Percentiles rank a stretch among this genome's conserved stretches.
These are phyloP conservation scores for Scaptomyza reducta DNA, from an alignment of 2,888 invertebrate species.

Conservation along the genomic window DNA sequence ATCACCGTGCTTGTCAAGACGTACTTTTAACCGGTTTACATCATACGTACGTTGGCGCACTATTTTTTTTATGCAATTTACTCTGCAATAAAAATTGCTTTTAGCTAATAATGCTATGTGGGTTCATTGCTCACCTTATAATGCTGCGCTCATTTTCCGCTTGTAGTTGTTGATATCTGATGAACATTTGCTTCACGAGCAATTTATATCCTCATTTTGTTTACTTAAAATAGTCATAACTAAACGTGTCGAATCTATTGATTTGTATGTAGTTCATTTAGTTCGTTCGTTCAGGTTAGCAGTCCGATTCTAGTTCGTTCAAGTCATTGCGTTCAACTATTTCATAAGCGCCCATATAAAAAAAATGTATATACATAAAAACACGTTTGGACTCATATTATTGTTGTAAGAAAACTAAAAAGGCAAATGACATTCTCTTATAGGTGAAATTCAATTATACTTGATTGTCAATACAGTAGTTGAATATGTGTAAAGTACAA, in stretches of 20 bases:
- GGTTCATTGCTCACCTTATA: constrained; percentile 68
- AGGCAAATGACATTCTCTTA: too few species aligned
- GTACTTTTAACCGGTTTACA: constrained; percentile 80
- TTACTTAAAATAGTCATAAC: constrained; percentile 69
- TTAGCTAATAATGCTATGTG: neutral
- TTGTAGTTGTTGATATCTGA: constrained; percentile 81
- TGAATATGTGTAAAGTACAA: too few species aligned
- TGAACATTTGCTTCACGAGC: constrained; percentile 78
- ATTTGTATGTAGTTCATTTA: neutral
- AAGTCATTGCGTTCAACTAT: too few species aligned
- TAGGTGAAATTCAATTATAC: too few species aligned
- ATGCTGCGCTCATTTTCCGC: constrained; percentile 83
- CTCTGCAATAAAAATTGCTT: constrained; percentile 55
- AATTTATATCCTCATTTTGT: constrained; percentile 77
- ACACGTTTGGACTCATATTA: too few species aligned
- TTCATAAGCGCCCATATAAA: too few species aligned
- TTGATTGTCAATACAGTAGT: too few species aligned
- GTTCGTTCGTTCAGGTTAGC: neutral
- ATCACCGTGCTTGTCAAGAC: constrained; percentile 82
- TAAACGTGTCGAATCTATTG: neutral
- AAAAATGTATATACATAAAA: too few species aligned
- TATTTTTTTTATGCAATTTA: constrained; percentile 82
- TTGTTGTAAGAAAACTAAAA: too few species aligned
- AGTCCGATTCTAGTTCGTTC: neutral
- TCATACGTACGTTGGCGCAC: constrained; percentile 78